Percentiles rank a stretch among this genome's conserved stretches.
Conservation (phyloP, 2,797 vertebrate genomes). For the Ctenopoma multispine region DNA sequence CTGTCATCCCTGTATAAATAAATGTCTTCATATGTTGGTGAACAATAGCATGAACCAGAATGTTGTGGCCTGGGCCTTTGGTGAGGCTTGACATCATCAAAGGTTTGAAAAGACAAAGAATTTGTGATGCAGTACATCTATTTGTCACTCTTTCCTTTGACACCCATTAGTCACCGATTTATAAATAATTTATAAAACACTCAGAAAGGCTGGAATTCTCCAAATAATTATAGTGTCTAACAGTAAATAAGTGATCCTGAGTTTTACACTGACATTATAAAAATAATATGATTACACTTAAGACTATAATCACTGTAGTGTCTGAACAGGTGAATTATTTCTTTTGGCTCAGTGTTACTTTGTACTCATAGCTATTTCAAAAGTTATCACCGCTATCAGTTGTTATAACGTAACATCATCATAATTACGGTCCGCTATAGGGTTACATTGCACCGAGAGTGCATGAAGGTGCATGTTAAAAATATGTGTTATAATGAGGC, state of each 20-base stretch:
- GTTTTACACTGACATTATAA: neutral
- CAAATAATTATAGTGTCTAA: no score
- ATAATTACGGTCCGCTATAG: neutral
- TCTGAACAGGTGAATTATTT: neutral
- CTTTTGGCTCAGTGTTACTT: neutral
- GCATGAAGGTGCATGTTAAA: no score
- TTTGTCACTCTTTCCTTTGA: conserved; percentile 22
- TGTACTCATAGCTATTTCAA: neutral
- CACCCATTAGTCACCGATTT: conserved; percentile 9
- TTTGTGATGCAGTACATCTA: conserved; percentile 34
- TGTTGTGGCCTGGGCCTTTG: conserved; percentile 40
- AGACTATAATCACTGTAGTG: neutral
- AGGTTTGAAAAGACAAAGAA: conserved; percentile 47
- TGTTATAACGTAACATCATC: neutral
- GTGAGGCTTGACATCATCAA: conserved; percentile 45
- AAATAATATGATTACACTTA: neutral
- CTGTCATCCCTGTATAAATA: conserved; percentile 59
- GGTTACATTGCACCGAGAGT: neutral
- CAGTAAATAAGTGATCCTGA: neutral
- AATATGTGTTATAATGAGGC: no score
- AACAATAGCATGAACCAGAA: conserved; percentile 57
- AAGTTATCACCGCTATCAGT: neutral
- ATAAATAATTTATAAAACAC: no score
- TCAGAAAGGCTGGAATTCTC: no score
- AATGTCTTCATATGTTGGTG: conserved; percentile 56